These are phyloP conservation scores for Recurvirostra avosetta DNA, from an alignment of 2,113 vertebrate species.

Conservation along the genomic window DNA sequence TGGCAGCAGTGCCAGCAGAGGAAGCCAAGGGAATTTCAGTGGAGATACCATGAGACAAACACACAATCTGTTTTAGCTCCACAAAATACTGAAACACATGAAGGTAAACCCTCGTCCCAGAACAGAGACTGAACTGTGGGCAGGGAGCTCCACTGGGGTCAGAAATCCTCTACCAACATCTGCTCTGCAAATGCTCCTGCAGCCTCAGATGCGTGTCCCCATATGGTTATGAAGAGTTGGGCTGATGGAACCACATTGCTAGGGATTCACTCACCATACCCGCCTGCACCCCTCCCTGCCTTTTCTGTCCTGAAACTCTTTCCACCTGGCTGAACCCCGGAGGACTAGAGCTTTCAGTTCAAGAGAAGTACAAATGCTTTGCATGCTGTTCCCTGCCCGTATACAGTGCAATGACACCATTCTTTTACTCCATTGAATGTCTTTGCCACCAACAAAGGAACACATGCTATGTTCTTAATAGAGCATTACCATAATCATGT, in stretches of 20 bases:
- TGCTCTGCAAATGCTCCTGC: constrained; percentile 31
- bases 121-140: constrained; percentile 9
- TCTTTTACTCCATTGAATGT: background rate
- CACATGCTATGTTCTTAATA: background rate
- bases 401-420: background rate
- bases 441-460: background rate
- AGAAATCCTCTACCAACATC: constrained; percentile 32
- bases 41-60: background rate
- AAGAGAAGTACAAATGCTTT: background rate
- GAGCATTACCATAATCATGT: background rate
- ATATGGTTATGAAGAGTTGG: background rate
- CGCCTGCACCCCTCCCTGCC: background rate
- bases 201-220: background rate
- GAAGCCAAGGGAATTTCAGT: constrained; percentile 12
- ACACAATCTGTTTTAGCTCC: background rate
- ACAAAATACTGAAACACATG: background rate
- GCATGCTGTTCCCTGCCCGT: background rate
- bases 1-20: background rate
- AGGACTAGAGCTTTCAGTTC: background rate
- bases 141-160: background rate
- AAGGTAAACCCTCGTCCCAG: background rate
- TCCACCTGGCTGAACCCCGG: background rate
- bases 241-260: background rate
- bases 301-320: background rate
- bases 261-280: background rate